Percentiles rank a stretch among this genome's conserved stretches.
Evolutionary conservation across 1,140 invertebrate species (phyloP).

Genomic region (Atta colombica): DNA sequence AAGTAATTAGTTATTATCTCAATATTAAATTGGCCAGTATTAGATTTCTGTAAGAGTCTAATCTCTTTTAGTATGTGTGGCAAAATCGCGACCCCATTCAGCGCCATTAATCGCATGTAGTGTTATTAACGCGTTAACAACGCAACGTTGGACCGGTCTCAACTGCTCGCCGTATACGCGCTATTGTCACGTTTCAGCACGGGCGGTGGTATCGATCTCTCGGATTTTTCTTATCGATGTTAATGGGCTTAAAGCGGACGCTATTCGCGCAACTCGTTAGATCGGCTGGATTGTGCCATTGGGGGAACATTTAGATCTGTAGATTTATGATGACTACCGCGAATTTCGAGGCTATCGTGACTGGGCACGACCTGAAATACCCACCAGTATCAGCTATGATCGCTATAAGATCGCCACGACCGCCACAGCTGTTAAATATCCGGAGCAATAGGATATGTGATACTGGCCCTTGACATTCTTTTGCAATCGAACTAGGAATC

Average conservation of each 20-base stretch:
- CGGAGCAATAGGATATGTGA: slow-evolving; percentile 68
- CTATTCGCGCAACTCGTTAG: slow-evolving; percentile 73
- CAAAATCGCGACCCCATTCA: slow-evolving; percentile 48
- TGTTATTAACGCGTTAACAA: slow-evolving; percentile 67
- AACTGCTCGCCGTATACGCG: slow-evolving; percentile 16
- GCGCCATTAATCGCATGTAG: slow-evolving; percentile 55
- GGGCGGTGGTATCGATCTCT: slow-evolving; percentile 39
- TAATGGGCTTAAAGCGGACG: slow-evolving; percentile 61
- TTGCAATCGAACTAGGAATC: slow-evolving; percentile 22
- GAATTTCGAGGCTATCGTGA: slow-evolving; percentile 76
- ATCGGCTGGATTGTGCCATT: slow-evolving; percentile 60
- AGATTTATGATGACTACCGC: slow-evolving; percentile 74
- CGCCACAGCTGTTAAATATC: slow-evolving; percentile 63
- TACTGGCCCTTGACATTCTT: slow-evolving; percentile 71
- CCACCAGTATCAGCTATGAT: slow-evolving; percentile 58
- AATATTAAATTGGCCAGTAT: too few relatives aligned
- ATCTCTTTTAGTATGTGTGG: not conserved
- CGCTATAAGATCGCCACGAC: slow-evolving; percentile 50
- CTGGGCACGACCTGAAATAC: slow-evolving; percentile 64
- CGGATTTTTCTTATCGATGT: slow-evolving; percentile 55
- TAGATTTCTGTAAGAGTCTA: not conserved
- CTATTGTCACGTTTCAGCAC: slow-evolving; percentile 64
- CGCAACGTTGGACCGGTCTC: slow-evolving; percentile 52
- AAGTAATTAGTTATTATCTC: too few relatives aligned
- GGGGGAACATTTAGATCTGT: slow-evolving; percentile 60